Evolutionary conservation across 2,888 invertebrate genomes (phyloP), one percentile per base, ranked within the genome.

Genomic region (Oscheius sp.): DNA sequence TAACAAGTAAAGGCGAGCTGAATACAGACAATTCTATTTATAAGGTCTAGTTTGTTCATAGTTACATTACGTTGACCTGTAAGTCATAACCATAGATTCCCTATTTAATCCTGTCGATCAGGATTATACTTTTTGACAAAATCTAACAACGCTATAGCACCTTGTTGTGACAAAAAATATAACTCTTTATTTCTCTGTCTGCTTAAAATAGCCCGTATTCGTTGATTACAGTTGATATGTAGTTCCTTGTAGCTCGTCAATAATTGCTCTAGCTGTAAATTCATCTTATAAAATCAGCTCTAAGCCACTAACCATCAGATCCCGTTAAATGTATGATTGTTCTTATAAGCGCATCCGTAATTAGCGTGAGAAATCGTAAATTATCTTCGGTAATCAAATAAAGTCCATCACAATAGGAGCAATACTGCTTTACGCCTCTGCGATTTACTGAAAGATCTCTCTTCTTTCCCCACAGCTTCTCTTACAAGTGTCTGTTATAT

Each of bases 351-450:
- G 78, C 50, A 45, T 78, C 78, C 12, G 78, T 73, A 58, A 78
- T 65, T 45, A 78, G 33, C 0, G 75, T 68, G 33, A 78, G 39
- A 52, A 78, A 78, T 31, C 73, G 72, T 69, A 78, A 67, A 46
- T 78, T 78, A 25, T 71, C 72, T 34, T 74, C 78, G 0, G 75
- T 73, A 67, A 78, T 74, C 78, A 78, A 74, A 61, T 76, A 78
- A 2, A 76, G 68, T 15, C 75, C 75, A 46, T 78, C 78, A 45
- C 78, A 78, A 37, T 78, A 70, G 6, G 67, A 65, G 64, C 78
- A 78, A 50, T 78, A 78, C 34, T 78, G 78, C 12, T 71, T 72
- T 17, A 78, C 76, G 33, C 78, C 78, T 15, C 78, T 74, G 1
- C 63, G 53, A 31, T 68, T 70, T 23, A 76, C 78, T 78, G 71